phyloP scores from a whole-genome alignment of 2,113 vertebrate genomes.

The Cephalopterus ornatus region DNA sequence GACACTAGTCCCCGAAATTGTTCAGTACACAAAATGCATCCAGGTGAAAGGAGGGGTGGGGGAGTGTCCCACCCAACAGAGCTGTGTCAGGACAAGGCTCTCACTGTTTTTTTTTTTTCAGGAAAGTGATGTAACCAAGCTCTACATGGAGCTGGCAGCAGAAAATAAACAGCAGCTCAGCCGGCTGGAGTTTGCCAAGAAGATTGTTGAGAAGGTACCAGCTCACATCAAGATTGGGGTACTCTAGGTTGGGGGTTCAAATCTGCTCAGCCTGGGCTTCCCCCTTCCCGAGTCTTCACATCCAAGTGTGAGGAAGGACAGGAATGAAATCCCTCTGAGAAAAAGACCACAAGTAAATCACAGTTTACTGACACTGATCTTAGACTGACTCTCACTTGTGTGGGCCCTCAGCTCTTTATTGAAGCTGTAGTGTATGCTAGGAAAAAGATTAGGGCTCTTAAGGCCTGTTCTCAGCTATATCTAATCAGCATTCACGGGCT shows the following conservation, averaged over 20 bases:
- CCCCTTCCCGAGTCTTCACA: not conserved
- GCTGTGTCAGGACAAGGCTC: not conserved
- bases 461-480: not conserved
- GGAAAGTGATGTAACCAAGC: slow-evolving; percentile 82
- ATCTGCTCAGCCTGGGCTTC: not conserved
- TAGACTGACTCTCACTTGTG: not conserved
- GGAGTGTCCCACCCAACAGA: not conserved
- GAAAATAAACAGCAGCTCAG: slow-evolving; percentile 81
- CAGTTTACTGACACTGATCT: not conserved
- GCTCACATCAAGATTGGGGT: not conserved
- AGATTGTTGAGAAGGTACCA: slow-evolving; percentile 80
- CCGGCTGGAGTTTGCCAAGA: slow-evolving; percentile 84
- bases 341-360: not conserved
- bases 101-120: slow-evolving; percentile 22
- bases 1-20: not conserved
- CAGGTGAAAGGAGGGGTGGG: not conserved
- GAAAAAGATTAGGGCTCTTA: not conserved
- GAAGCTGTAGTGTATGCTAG: not conserved
- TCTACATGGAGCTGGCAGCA: slow-evolving; percentile 78
- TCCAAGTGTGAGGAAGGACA: not conserved
- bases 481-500: fast-evolving
- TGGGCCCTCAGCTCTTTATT: not conserved
- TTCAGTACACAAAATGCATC: not conserved
- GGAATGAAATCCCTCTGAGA: not conserved
- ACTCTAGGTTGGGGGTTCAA: not conserved